These are phyloP conservation scores for Aurelia aurita DNA, from an alignment of 30 jellyfish, hydroid and myxozoan genomes.

Conservation along the genomic window DNA sequence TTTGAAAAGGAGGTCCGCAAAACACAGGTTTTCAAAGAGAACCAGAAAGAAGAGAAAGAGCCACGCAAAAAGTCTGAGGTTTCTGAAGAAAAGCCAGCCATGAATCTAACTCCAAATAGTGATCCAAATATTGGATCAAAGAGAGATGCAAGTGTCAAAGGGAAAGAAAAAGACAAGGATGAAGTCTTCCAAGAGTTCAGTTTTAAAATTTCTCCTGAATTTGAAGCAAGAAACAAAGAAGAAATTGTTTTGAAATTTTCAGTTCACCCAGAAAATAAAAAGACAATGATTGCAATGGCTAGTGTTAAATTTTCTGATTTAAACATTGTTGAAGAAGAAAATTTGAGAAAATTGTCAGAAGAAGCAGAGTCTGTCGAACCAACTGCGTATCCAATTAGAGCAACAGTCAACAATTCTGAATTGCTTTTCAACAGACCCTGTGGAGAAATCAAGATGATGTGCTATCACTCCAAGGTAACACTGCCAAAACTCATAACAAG, in stretches of 20 bases:
- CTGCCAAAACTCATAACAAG: conserved; percentile 35
- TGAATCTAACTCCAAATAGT: background rate
- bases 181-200: conserved; percentile 52
- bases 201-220: conserved; percentile 34
- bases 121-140: background rate
- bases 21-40: conserved; percentile 26
- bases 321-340: conserved; percentile 7
- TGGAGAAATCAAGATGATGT: conserved; percentile 48
- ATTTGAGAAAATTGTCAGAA: background rate
- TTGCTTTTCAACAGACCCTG: conserved; percentile 71
- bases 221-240: conserved; percentile 26
- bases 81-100: conserved; percentile 2
- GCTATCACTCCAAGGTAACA: conserved; percentile 39
- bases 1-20: conserved; percentile 59
- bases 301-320: conserved; percentile 46
- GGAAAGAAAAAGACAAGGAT: background rate
- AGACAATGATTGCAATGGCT: conserved; percentile 71
- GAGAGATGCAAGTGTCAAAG: background rate
- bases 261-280: conserved; percentile 75
- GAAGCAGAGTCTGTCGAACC: conserved; percentile 16
- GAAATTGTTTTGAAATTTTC: conserved; percentile 69
- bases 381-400: conserved; percentile 8
- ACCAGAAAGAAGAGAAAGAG: background rate
- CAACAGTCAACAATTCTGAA: conserved; percentile 53
- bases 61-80: conserved; percentile 12